A percentile compares a stretch with the other conserved stretches of the same genome.
Evolutionary conservation across 2,113 vertebrate genomes (phyloP).

Genomic region (Tretioscincus oriximinensis): DNA sequence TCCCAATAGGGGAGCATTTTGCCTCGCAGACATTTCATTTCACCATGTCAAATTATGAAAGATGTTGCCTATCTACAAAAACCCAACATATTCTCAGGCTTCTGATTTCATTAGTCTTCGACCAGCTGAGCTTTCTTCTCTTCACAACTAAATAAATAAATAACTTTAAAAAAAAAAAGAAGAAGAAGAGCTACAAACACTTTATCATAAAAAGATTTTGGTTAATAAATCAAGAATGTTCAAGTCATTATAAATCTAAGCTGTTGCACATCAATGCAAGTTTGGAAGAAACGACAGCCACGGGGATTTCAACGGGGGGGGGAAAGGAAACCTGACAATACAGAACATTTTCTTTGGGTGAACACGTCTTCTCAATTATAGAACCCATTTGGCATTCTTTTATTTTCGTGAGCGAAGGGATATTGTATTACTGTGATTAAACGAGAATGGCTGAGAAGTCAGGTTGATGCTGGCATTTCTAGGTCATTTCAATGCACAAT

Average conservation of each 20-base stretch:
- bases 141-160: conserved; percentile 17
- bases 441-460: conserved; percentile 54
- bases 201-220: not conserved
- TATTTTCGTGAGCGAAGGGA: conserved; percentile 33
- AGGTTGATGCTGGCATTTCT: conserved; percentile 60
- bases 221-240: conserved; percentile 43
- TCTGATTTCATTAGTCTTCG: conserved; percentile 53
- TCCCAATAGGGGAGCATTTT: not conserved
- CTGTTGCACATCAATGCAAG: conserved; percentile 41
- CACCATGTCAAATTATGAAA: conserved; percentile 49
- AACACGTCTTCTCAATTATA: conserved; percentile 44
- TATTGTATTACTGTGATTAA: conserved; percentile 63
- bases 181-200: not conserved
- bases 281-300: conserved; percentile 44
- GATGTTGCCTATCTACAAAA: conserved; percentile 52
- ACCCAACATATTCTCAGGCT: conserved; percentile 30
- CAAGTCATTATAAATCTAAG: conserved; percentile 20
- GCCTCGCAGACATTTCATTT: conserved; percentile 44
- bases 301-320: not conserved
- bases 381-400: conserved; percentile 28
- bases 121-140: conserved; percentile 23
- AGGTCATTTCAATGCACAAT: conserved; percentile 55
- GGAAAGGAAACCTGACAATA: conserved; percentile 37
- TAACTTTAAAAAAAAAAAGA: too few species aligned
- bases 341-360: conserved; percentile 36